A percentile compares a stretch with the other conserved stretches of the same genome.
phyloP scores from a whole-genome alignment of 2,797 vertebrate species.

The Leucoraja ocellata region DNA sequence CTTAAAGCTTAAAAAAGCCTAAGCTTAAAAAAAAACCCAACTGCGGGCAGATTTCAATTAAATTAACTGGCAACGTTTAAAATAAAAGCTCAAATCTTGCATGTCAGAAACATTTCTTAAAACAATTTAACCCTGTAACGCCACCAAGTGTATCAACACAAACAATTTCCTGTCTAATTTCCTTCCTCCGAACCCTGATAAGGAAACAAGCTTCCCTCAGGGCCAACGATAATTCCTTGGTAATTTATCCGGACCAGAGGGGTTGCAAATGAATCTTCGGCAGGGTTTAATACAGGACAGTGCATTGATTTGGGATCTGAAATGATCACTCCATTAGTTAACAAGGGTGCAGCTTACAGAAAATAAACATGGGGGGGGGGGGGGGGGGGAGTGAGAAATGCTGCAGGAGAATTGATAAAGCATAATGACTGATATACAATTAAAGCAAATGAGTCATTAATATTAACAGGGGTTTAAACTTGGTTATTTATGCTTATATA shows the following conservation, averaged over 20 bases:
- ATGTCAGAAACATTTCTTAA: background rate
- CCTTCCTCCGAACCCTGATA: too few species aligned
- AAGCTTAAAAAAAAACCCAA: background rate
- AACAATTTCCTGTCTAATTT: background rate
- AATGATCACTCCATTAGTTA: slow-evolving; percentile 2
- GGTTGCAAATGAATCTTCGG: background rate
- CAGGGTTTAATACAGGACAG: background rate
- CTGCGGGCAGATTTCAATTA: background rate
- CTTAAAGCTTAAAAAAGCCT: background rate
- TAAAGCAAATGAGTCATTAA: background rate
- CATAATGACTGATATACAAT: background rate
- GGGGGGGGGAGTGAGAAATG: too few species aligned
- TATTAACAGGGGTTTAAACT: background rate
- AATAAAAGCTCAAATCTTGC: background rate
- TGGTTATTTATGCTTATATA: background rate
- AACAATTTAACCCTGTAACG: background rate
- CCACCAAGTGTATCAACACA: background rate
- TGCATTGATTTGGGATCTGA: background rate
- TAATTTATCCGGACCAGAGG: background rate
- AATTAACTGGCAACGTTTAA: background rate
- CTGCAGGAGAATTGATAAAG: background rate
- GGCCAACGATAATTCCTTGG: too few species aligned
- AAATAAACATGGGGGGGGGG: background rate
- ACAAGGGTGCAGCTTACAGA: background rate
- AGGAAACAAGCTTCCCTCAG: too few species aligned